These are phyloP conservation scores for Cephus cinctus DNA, from an alignment of 1,140 invertebrate species.

Conservation along the genomic window DNA sequence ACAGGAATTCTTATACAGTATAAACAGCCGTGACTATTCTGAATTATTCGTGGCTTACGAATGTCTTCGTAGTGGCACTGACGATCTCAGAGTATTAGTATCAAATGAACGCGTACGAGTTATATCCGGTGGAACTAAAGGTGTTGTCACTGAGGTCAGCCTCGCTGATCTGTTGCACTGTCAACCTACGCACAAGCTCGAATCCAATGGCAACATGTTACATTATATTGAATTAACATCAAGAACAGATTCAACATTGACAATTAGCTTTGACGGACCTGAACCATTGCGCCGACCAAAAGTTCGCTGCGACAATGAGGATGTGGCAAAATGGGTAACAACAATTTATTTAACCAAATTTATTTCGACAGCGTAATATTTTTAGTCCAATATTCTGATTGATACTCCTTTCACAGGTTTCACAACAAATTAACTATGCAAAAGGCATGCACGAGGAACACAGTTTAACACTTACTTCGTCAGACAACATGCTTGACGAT, in stretches of 20 bases:
- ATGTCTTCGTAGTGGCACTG: slow-evolving; percentile 68
- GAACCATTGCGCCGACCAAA: slow-evolving; percentile 69
- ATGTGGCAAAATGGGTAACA: slow-evolving; percentile 74
- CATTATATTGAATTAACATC: slow-evolving; percentile 80
- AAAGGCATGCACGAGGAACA: slow-evolving; percentile 83
- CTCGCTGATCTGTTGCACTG: slow-evolving; percentile 62
- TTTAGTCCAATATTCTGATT: background rate
- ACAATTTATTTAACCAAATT: slow-evolving; percentile 9
- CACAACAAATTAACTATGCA: slow-evolving; percentile 80
- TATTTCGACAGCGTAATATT: background rate
- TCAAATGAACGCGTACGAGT: slow-evolving; percentile 51
- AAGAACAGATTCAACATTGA: slow-evolving; percentile 56
- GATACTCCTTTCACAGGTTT: slow-evolving; percentile 52
- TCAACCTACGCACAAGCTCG: slow-evolving; percentile 56
- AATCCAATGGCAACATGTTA: slow-evolving; percentile 51
- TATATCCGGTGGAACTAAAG: slow-evolving; percentile 49
- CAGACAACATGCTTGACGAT: slow-evolving; percentile 53
- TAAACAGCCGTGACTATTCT: slow-evolving; percentile 74
- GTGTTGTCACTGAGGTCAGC: slow-evolving; percentile 51
- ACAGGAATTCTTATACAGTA: slow-evolving; percentile 79
- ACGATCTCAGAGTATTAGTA: slow-evolving; percentile 76
- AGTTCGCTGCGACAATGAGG: slow-evolving; percentile 78
- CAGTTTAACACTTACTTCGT: slow-evolving; percentile 48
- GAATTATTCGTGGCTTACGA: slow-evolving; percentile 87
- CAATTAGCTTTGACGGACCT: slow-evolving; percentile 47